A percentile compares a stretch with the other conserved stretches of the same genome.
These are phyloP conservation scores for Myxocyprinus asiaticus DNA, from an alignment of 2,113 vertebrate species.

Conservation along the genomic window DNA sequence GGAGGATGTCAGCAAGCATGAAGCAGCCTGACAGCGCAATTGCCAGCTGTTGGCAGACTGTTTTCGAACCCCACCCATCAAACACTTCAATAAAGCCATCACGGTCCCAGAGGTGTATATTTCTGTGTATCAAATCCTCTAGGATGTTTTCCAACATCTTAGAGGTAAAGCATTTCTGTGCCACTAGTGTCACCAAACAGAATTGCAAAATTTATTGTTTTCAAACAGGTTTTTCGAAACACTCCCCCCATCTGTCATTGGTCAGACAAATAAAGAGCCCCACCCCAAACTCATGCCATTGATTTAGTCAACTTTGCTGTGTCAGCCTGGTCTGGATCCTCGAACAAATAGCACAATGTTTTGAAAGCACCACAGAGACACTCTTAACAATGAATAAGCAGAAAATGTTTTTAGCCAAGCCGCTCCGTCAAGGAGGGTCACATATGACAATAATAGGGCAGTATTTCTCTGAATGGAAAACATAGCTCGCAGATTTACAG, in stretches of 20 bases:
- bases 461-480: slow-evolving; percentile 24
- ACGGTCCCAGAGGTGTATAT: slow-evolving; percentile 29
- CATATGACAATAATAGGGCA: slow-evolving; percentile 13
- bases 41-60: slow-evolving; percentile 37
- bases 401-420: not conserved
- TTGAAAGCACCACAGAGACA: too few relatives aligned
- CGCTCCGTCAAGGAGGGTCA: slow-evolving; percentile 5
- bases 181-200: too few relatives aligned
- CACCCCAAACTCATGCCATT: too few relatives aligned
- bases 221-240: too few relatives aligned
- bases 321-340: too few relatives aligned
- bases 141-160: not conserved
- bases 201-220: too few relatives aligned
- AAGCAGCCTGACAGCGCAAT: slow-evolving; percentile 39
- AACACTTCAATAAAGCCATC: slow-evolving; percentile 46
- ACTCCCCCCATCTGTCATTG: too few relatives aligned
- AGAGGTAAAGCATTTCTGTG: not conserved
- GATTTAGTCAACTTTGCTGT: too few relatives aligned
- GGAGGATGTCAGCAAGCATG: slow-evolving; percentile 36
- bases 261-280: too few relatives aligned
- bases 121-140: not conserved
- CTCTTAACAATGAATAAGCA: too few relatives aligned
- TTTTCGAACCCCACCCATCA: slow-evolving; percentile 35
- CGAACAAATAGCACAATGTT: too few relatives aligned
- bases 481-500: slow-evolving; percentile 30